These are phyloP conservation scores for Tyria jacobaeae DNA, from an alignment of 2,888 invertebrate genomes.

Conservation along the genomic window DNA sequence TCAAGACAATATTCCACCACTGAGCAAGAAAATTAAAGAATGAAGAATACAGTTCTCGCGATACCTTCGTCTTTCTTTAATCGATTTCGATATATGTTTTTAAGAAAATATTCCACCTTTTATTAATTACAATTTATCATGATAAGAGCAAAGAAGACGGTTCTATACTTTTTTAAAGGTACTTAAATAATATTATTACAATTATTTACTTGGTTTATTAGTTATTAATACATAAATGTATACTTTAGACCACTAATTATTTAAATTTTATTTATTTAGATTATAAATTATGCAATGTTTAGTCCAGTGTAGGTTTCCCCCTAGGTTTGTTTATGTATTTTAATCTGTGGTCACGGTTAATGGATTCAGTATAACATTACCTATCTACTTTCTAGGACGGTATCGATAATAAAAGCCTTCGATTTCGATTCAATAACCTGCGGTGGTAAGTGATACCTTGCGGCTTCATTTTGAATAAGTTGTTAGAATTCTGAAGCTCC, in stretches of 20 bases:
- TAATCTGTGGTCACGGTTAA: slow-evolving; percentile 63
- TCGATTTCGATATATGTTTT: too few species aligned
- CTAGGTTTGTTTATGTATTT: slow-evolving; percentile 2
- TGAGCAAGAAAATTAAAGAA: too few species aligned
- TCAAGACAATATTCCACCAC: too few species aligned
- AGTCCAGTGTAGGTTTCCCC: background rate
- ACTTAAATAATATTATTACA: too few species aligned
- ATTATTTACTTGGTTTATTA: background rate
- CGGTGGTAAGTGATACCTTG: slow-evolving; percentile 51
- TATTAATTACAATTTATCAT: too few species aligned
- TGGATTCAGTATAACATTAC: slow-evolving; percentile 68
- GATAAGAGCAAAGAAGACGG: too few species aligned
- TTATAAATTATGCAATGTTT: background rate
- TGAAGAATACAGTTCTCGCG: too few species aligned
- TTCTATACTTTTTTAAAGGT: too few species aligned
- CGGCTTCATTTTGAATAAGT: slow-evolving; percentile 18
- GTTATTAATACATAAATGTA: background rate
- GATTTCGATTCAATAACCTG: slow-evolving; percentile 51
- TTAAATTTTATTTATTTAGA: background rate
- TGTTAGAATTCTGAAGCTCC: slow-evolving; percentile 22
- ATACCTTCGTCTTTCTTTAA: too few species aligned
- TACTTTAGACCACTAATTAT: background rate
- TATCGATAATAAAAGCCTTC: slow-evolving; percentile 67
- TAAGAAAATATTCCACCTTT: too few species aligned
- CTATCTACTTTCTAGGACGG: slow-evolving; percentile 66